A percentile compares a stretch with the other conserved stretches of the same genome.
phyloP scores from a whole-genome alignment of 2,113 vertebrate genomes.

The Nothocercus nigrocapillus region DNA sequence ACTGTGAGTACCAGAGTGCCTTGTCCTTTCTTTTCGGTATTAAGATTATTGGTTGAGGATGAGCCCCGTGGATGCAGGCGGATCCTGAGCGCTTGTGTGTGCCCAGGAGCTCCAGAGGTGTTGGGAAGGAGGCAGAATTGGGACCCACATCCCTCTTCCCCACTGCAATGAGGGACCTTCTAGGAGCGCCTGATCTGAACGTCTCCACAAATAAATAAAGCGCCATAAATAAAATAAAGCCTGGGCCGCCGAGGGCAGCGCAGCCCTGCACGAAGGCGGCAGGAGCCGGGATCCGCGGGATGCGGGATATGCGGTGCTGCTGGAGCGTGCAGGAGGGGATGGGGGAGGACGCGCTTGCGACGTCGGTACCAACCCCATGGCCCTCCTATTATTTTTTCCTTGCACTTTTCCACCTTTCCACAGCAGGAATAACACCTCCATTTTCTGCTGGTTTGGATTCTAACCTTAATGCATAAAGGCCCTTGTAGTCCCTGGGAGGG shows the following conservation, averaged over 20 bases:
- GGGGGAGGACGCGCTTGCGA: not conserved
- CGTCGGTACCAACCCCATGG: not conserved
- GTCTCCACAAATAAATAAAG: not conserved
- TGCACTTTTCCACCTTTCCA: not conserved
- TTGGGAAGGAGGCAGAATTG: not conserved
- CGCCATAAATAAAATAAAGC: constrained; percentile 18
- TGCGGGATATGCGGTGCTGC: not conserved
- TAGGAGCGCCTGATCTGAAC: not conserved
- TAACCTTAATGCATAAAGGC: not conserved
- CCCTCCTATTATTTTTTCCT: not conserved
- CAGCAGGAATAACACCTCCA: not conserved
- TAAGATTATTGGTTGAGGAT: accelerated
- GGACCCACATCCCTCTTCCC: not conserved
- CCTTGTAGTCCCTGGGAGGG: not conserved
- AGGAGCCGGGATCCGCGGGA: too few relatives aligned
- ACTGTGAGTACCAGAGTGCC: not conserved
- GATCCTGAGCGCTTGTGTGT: not conserved
- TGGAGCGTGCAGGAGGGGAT: not conserved
- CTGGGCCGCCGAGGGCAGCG: not conserved
- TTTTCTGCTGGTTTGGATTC: not conserved
- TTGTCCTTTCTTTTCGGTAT: not conserved
- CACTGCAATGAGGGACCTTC: not conserved
- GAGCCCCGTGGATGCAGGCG: not conserved
- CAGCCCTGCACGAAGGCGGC: not conserved
- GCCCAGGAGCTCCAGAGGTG: not conserved